Conservation (phyloP, 2,797 vertebrate species). For the Lutjanus argentimaculatus region DNA sequence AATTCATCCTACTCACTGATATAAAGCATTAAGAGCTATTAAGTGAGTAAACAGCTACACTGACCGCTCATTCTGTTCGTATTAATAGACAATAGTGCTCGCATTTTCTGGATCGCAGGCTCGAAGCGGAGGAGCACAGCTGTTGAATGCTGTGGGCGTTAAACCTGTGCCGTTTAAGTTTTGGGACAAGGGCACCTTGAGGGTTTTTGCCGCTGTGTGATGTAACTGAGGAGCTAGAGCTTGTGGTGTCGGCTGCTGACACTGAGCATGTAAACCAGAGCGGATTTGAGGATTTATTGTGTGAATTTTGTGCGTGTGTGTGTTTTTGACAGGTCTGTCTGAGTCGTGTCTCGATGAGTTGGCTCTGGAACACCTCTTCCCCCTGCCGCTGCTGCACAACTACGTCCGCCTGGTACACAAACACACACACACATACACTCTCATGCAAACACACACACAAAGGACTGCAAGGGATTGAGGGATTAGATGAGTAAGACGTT, state of each 20-base stretch:
- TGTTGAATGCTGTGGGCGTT: neutral
- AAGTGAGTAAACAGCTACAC: neutral
- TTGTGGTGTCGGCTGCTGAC: neutral
- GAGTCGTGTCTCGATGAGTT: conserved; percentile 92
- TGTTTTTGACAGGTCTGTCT: conserved; percentile 87
- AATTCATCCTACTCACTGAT: conserved; percentile 14
- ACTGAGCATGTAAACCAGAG: conserved; percentile 23
- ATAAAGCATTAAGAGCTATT: conserved; percentile 12
- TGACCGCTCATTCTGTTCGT: conserved; percentile 1
- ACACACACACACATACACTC: conserved; percentile 43
- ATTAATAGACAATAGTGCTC: neutral
- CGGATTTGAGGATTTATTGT: conserved; percentile 46
- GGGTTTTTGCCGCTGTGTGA: neutral
- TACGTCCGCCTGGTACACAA: conserved; percentile 93
- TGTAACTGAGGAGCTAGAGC: neutral
- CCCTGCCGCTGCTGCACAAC: conserved; percentile 93
- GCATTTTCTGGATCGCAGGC: neutral
- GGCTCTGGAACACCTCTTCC: conserved; percentile 92
- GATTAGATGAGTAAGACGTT: conserved; percentile 52
- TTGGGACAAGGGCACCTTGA: conserved; percentile 40
- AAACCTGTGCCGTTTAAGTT: conserved; percentile 1
- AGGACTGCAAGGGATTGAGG: conserved; percentile 27
- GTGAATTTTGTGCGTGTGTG: conserved; percentile 19
- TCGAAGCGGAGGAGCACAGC: neutral
- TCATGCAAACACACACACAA: conserved; percentile 20